These are phyloP conservation scores for Dendropsophus ebraccatus DNA, from an alignment of 2,113 vertebrate species.

Conservation along the genomic window DNA sequence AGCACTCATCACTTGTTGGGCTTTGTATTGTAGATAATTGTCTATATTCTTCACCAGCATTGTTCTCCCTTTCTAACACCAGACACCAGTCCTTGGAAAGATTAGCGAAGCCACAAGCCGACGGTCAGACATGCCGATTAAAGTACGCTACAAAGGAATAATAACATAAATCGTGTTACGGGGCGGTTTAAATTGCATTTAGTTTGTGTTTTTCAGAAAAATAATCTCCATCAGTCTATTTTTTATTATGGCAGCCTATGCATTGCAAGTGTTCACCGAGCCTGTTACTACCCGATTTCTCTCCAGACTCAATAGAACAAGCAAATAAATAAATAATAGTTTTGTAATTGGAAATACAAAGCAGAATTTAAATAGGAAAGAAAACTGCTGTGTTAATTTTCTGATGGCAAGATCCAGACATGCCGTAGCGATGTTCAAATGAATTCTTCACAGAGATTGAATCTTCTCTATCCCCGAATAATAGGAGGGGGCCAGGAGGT, in stretches of 20 bases:
- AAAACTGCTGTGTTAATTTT: conserved; percentile 53
- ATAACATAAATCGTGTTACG: not conserved
- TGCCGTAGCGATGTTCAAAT: conserved; percentile 37
- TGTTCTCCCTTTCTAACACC: not conserved
- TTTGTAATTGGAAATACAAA: conserved; percentile 48
- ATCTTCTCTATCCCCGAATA: conserved; percentile 31
- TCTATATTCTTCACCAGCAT: not conserved
- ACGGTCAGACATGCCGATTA: not conserved
- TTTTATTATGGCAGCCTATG: conserved; percentile 38
- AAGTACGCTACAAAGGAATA: not conserved
- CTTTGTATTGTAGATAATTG: not conserved
- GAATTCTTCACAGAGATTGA: conserved; percentile 40
- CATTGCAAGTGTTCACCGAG: not conserved
- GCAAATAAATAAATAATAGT: conserved; percentile 50
- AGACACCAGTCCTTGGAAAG: not conserved
- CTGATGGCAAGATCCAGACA: conserved; percentile 53
- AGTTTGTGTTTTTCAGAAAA: conserved; percentile 10
- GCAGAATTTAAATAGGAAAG: conserved; percentile 53
- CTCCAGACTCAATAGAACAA: not conserved
- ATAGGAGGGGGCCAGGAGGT: not conserved
- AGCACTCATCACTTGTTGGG: not conserved
- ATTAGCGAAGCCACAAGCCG: not conserved
- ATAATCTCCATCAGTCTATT: not conserved
- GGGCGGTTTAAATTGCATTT: not conserved
- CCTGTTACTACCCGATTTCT: not conserved